Conservation (phyloP, 2,113 vertebrate species). For the Colinus virginianus region DNA sequence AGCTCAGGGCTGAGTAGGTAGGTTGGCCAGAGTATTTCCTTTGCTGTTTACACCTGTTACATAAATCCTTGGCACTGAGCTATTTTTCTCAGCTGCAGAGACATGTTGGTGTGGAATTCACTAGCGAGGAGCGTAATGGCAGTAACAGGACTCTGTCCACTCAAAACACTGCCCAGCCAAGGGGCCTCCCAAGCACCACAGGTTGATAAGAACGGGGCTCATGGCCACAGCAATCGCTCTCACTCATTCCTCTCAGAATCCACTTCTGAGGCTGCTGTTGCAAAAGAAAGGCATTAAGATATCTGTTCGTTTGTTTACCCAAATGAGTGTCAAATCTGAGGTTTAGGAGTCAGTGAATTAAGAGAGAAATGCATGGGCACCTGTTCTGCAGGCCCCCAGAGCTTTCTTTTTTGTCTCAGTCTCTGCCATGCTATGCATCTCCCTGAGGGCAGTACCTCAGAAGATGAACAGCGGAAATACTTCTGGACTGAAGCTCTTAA, state of each 20-base stretch:
- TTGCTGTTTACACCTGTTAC: slow-evolving; percentile 36
- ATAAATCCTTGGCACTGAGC: slow-evolving; percentile 21
- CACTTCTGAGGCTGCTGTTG: neutral
- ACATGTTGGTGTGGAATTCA: neutral
- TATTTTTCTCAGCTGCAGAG: neutral
- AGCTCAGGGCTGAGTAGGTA: neutral
- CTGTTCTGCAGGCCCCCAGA: neutral
- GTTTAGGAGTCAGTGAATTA: neutral
- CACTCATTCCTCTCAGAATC: neutral
- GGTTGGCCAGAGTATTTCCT: slow-evolving; percentile 22
- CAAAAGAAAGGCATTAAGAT: neutral
- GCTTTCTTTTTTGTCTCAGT: neutral
- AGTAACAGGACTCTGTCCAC: neutral
- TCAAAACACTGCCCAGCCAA: neutral
- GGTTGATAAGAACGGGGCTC: neutral
- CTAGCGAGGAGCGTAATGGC: neutral
- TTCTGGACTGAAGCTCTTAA: neutral
- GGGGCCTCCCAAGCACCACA: fast-evolving
- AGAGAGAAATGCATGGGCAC: neutral
- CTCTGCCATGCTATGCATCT: neutral
- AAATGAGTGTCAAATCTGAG: neutral
- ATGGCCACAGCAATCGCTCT: neutral
- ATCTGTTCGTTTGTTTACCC: neutral
- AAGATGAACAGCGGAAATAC: neutral
- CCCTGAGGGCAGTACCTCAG: neutral